Conservation (phyloP, 2,888 invertebrate genomes). For the Ormyrus thymus region DNA sequence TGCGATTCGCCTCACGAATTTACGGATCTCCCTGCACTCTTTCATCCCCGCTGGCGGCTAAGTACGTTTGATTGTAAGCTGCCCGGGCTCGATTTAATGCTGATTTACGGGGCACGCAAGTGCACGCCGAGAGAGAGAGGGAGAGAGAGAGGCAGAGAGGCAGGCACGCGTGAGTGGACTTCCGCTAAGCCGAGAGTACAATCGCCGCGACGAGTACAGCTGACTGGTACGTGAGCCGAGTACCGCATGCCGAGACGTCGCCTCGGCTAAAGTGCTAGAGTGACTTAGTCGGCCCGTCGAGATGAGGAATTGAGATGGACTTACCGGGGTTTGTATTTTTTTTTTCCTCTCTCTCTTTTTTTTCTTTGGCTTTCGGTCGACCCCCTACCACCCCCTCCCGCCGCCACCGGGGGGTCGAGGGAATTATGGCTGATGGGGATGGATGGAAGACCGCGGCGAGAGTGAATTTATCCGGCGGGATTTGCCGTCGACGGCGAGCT, state of each 20-base stretch:
- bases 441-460: not conserved
- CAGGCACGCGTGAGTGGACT: constrained; percentile 30
- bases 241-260: no score
- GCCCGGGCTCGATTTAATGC: constrained; percentile 66
- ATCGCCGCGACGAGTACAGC: constrained; percentile 46
- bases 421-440: not conserved
- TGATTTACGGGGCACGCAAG: constrained; percentile 63
- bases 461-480: no score
- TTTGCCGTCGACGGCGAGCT: no score
- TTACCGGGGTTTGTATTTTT: not conserved
- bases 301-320: not conserved
- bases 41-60: constrained; percentile 58
- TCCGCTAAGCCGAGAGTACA: constrained; percentile 53
- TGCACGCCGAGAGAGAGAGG: no score
- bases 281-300: not conserved
- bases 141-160: not conserved
- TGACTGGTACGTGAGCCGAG: no score
- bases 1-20: not conserved
- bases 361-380: no score
- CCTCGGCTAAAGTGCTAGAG: no score
- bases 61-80: constrained; percentile 74
- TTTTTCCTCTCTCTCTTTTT: not conserved
- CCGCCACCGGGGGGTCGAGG: not conserved
- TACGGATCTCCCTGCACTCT: not conserved
- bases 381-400: no score